A percentile compares a stretch with the other conserved stretches of the same genome.
phyloP scores from a whole-genome alignment of 2,888 invertebrate species.

The Drosophila niveifrons region DNA sequence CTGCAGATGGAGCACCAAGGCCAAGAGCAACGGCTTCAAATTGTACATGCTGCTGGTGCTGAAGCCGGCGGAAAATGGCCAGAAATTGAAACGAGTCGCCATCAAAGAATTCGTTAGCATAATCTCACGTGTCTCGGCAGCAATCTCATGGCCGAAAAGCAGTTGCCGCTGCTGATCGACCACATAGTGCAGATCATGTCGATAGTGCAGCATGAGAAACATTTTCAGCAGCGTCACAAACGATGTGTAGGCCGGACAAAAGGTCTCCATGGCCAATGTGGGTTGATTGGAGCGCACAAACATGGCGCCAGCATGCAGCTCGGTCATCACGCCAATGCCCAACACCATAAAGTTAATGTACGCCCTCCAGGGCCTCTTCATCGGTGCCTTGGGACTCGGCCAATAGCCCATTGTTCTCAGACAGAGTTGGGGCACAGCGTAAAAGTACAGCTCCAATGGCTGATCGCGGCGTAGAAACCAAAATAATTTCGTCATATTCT shows the following conservation, averaged over 20 bases:
- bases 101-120: constrained; percentile 47
- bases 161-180: constrained; percentile 43
- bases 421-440: constrained; percentile 68
- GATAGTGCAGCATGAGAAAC: constrained; percentile 65
- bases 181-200: constrained; percentile 61
- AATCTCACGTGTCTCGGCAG: constrained; percentile 23
- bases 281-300: constrained; percentile 36
- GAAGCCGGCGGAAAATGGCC: constrained; percentile 74
- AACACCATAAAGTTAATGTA: constrained; percentile 62
- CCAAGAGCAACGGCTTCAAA: constrained; percentile 69
- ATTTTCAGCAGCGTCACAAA: constrained; percentile 79
- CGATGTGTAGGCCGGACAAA: constrained; percentile 79
- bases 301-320: constrained; percentile 70
- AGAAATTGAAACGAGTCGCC: constrained; percentile 74
- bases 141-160: constrained; percentile 33
- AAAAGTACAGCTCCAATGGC: constrained; percentile 65
- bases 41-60: constrained; percentile 69
- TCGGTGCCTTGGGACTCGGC: constrained; percentile 42
- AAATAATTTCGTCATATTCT: constrained; percentile 19
- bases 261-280: constrained; percentile 69
- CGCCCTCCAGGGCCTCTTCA: constrained; percentile 23
- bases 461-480: constrained; percentile 51
- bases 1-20: constrained; percentile 52
- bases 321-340: constrained; percentile 71
- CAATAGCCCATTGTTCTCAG: constrained; percentile 73